Evolutionary conservation across 1,140 invertebrate genomes (phyloP).

Genomic region (Drosophila setifemur): DNA sequence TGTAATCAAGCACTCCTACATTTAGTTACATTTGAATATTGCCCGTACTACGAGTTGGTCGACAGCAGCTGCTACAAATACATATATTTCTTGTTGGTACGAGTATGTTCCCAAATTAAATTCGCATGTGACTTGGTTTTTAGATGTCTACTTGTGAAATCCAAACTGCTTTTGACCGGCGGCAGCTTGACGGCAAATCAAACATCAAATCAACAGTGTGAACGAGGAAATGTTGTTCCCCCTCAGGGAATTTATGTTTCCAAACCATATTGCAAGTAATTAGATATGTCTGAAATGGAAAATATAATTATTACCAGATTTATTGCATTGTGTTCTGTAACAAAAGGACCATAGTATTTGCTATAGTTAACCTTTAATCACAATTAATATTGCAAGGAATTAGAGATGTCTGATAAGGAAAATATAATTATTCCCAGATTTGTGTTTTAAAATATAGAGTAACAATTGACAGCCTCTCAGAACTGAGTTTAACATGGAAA

Average conservation of each 20-base stretch:
- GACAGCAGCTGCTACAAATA: neutral
- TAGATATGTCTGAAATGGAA: too few relatives aligned
- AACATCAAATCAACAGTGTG: neutral
- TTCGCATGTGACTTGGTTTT: slow-evolving; percentile 10
- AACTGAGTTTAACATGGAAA: too few relatives aligned
- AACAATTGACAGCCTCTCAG: too few relatives aligned
- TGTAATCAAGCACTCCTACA: neutral
- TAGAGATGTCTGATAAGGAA: neutral
- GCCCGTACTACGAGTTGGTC: neutral
- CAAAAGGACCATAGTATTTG: too few relatives aligned
- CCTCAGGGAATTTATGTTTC: neutral
- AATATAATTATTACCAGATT: neutral
- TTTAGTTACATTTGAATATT: neutral
- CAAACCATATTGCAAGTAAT: neutral
- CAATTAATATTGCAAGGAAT: neutral
- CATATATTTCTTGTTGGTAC: too few relatives aligned
- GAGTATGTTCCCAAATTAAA: neutral
- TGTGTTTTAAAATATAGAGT: too few relatives aligned
- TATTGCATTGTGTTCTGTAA: too few relatives aligned
- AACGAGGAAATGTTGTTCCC: neutral
- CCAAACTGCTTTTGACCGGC: slow-evolving; percentile 16
- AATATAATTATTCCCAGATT: neutral
- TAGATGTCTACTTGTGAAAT: slow-evolving; percentile 3
- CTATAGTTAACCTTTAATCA: too few relatives aligned
- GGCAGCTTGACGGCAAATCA: neutral